These are phyloP conservation scores for Esox niger DNA, from an alignment of 2,113 vertebrate species.

Conservation along the genomic window DNA sequence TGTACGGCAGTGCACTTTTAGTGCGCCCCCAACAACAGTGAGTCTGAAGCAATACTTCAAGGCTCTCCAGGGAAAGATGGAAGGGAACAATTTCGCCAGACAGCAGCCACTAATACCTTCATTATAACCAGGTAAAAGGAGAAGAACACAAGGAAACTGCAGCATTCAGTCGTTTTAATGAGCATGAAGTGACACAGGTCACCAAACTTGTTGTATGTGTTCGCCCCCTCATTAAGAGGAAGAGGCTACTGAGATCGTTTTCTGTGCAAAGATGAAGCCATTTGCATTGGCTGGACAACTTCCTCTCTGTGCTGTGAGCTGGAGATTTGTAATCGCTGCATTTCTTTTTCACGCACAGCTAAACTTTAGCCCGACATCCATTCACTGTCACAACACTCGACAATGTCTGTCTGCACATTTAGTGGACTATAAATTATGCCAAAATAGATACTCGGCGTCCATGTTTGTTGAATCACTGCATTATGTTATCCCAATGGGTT, in stretches of 20 bases:
- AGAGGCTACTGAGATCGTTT: conserved; percentile 60
- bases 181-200: conserved; percentile 59
- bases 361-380: conserved; percentile 19
- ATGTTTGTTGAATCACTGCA: too few relatives aligned
- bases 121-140: conserved; percentile 60
- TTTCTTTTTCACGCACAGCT: conserved; percentile 13
- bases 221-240: conserved; percentile 62
- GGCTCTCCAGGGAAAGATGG: conserved; percentile 25
- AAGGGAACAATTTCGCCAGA: conserved; percentile 40
- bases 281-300: conserved; percentile 56
- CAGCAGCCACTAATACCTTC: conserved; percentile 49
- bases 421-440: neutral
- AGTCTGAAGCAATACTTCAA: conserved; percentile 22
- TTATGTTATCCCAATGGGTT: neutral
- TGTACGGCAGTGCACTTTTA: conserved; percentile 38
- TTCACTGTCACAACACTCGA: conserved; percentile 17
- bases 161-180: conserved; percentile 60
- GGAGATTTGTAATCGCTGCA: neutral
- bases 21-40: conserved; percentile 49
- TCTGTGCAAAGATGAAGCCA: conserved; percentile 55
- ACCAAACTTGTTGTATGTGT: conserved; percentile 53
- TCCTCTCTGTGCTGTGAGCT: conserved; percentile 6
- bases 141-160: conserved; percentile 42
- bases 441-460: neutral
- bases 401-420: conserved; percentile 27